Base-by-base conservation (phyloP, 2,797 vertebrate genomes). In the Coluber constrictor region DNA sequence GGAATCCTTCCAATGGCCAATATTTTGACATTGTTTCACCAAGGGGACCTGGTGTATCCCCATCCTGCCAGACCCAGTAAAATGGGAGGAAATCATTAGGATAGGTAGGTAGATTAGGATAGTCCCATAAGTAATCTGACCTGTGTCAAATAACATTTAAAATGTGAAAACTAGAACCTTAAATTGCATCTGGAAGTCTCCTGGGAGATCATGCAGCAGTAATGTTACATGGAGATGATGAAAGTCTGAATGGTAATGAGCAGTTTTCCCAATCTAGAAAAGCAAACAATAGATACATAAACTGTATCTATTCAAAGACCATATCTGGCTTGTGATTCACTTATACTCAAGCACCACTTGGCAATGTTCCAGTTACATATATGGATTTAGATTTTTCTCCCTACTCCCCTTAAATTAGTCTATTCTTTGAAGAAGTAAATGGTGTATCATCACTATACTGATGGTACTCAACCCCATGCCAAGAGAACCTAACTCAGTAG, bases 311-410 rank as follows among this genome's bases (percentile, higher is more conserved):
- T 43, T 43, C 74, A 47, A 43, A 43, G 18, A 79, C 37, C 20
- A 43, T 43, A 43, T 37, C 23, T 43, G 37, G 8, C 9, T 94
- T 0, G 0, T 63, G 91, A 90, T 93, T 95, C 91, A 89, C 55
- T 94, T 70, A n/a, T 87, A 91, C 37, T 90, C 88, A 63, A 96
- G 95, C 91, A 95, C 94, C 91, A 90, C 51, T 95, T 95, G 94
- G 93, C 16, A 0, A 74, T n/a, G 59, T 94, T 96, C 92, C 95
- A 96, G 66, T 94, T 95, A 89, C 92, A 95, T 94, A 70, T 86
- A 37, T 74, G 93, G 91, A 95, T 95, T 96, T 93, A 87, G 57
- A 95, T 92, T 88, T 96, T 95, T 86, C 89, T 47, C 92, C 27
- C 3, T 23, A 25, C 3, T 57, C 29, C 51, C 5, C 13, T 88